A percentile compares a stretch with the other conserved stretches of the same genome.
Conservation (phyloP, 2,113 vertebrate species). For the Callithrix jacchus region DNA sequence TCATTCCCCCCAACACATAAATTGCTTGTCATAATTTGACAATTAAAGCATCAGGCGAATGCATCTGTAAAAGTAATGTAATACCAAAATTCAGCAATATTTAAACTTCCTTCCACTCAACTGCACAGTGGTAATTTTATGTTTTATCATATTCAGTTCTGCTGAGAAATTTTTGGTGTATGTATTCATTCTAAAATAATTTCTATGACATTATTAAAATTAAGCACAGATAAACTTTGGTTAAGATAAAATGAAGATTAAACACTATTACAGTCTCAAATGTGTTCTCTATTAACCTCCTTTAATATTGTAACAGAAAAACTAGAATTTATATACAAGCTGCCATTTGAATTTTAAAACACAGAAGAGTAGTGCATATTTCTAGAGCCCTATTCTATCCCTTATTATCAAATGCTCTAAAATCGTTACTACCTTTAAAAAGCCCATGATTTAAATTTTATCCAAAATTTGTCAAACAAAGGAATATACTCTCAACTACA, state of each 20-base stretch:
- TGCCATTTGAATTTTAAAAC: constrained; percentile 54
- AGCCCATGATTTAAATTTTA: constrained; percentile 47
- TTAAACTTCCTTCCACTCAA: background rate
- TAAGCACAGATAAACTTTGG: background rate
- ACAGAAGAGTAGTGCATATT: background rate
- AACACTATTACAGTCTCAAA: background rate
- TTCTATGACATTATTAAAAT: background rate
- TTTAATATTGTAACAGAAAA: background rate
- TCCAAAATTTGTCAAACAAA: constrained; percentile 44
- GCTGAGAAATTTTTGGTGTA: background rate
- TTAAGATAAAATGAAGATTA: background rate
- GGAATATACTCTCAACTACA: constrained; percentile 51
- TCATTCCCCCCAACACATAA: background rate
- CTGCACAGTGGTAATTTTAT: background rate
- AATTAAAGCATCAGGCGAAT: background rate
- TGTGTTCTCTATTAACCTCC: background rate
- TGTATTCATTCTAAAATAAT: background rate
- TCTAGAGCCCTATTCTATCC: background rate
- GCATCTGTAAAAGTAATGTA: background rate
- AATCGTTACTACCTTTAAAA: background rate
- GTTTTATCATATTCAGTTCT: background rate
- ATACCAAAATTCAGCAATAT: background rate
- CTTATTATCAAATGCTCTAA: background rate
- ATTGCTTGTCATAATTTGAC: background rate
- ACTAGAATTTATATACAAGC: background rate